Base-by-base conservation (phyloP, 1,140 invertebrate species). In the Pogonus chalceus region DNA sequence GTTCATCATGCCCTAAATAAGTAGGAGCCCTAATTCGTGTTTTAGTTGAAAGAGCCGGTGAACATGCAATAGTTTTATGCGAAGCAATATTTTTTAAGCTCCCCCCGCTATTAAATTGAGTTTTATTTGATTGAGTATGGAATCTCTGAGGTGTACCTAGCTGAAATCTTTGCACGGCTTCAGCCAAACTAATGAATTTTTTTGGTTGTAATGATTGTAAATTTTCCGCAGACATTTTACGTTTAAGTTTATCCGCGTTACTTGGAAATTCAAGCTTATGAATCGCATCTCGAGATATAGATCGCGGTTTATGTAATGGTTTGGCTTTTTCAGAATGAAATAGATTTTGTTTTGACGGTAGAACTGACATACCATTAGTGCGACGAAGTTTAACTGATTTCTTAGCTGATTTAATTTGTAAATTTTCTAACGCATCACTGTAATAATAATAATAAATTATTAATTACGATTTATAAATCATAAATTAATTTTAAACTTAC, bases 101-200 rank as follows among this genome's bases (percentile, higher is more conserved):
- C 26, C 39, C 20, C 2, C 35, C 20, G 24, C 20, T 48, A 48
- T 24, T 31, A 10, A 14, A 43, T 7, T 55, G 47, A 7, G 63
- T 23, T 2, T 35, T 22, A 4, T 51, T 62, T 2, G 60, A 56
- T 35, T 65, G 70, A 0, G 65, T 63, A 23, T 63, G 65, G 35
- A 76, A 77, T 24, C 74, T 61, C 26, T 69, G 60, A 0, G 75
- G 75, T 3, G 73, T 76, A 0, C 55, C 58, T n/a, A 54, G 62
- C 23, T 76, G 73, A 16, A 72, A 77, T 37, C 70, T 70, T 0
- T 60, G 62, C 2, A 76, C 58, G 0, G 68, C 67, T 54, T 77
- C 73, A 9, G 75, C 74, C 35, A 74, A 53, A 47, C 68, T 72
- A 1, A 76, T 53, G 51, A 68, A 74, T 2, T 72, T 60, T 14